These are phyloP conservation scores for Jaculus jaculus DNA, from an alignment of 2,113 vertebrate genomes.

Conservation along the genomic window DNA sequence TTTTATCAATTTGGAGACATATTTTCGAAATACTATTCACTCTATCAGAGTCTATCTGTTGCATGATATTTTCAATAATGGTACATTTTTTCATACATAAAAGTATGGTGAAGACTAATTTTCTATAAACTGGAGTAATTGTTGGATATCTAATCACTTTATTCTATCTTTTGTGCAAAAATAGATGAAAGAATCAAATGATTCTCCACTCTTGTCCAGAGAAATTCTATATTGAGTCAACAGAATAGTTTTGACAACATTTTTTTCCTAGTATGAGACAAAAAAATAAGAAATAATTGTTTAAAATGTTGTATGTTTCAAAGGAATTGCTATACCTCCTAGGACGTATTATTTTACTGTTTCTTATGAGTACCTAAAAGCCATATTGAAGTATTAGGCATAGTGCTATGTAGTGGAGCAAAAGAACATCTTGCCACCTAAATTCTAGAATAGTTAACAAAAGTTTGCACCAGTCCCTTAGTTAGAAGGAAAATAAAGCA, in stretches of 20 bases:
- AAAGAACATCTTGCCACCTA: background rate
- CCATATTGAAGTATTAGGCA: slow-evolving; percentile 50
- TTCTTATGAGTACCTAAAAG: slow-evolving; percentile 1
- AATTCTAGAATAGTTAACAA: background rate
- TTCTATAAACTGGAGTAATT: background rate
- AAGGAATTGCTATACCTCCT: background rate
- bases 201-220: background rate
- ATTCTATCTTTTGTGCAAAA: background rate
- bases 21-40: slow-evolving; percentile 9
- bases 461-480: background rate
- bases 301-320: slow-evolving; percentile 4
- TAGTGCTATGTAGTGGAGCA: background rate
- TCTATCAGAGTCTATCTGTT: slow-evolving; percentile 1
- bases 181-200: slow-evolving; percentile 30
- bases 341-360: background rate
- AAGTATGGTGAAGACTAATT: slow-evolving; percentile 16
- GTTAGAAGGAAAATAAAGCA: background rate
- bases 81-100: background rate
- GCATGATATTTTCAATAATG: slow-evolving; percentile 19
- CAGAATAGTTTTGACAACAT: background rate
- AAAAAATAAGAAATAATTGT: slow-evolving; percentile 6
- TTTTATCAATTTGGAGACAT: background rate
- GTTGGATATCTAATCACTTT: background rate
- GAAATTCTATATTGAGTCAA: background rate
- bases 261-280: background rate